Percentiles rank a stretch among this genome's conserved stretches.
Evolutionary conservation across 2,797 vertebrate genomes (phyloP).

Genomic region (Harpagifer antarcticus): DNA sequence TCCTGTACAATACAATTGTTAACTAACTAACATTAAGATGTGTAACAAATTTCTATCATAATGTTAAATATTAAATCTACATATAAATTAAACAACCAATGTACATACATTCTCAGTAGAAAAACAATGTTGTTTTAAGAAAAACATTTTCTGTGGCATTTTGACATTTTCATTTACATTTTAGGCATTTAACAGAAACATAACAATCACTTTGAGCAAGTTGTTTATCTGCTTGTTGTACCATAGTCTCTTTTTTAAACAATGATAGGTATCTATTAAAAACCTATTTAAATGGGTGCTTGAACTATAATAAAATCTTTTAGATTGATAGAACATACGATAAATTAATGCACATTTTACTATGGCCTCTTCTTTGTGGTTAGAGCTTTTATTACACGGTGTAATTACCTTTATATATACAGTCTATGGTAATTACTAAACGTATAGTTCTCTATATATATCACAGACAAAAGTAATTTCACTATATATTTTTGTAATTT

Average conservation of each 20-base stretch:
- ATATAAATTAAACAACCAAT: slow-evolving; percentile 78
- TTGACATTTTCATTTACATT: slow-evolving; percentile 58
- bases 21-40: slow-evolving; percentile 27
- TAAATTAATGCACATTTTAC: slow-evolving; percentile 33
- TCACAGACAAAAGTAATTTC: slow-evolving; percentile 28
- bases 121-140: slow-evolving; percentile 29
- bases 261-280: slow-evolving; percentile 37
- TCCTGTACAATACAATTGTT: slow-evolving; percentile 54
- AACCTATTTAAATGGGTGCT: slow-evolving; percentile 23
- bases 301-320: slow-evolving; percentile 32
- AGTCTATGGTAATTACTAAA: slow-evolving; percentile 64
- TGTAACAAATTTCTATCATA: slow-evolving; percentile 14
- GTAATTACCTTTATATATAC: slow-evolving; percentile 42
- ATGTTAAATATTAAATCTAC: slow-evolving; percentile 70
- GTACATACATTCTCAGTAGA: slow-evolving; percentile 62
- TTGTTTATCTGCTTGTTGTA: slow-evolving; percentile 68
- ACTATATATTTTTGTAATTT: slow-evolving; percentile 11
- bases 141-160: slow-evolving; percentile 42
- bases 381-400: slow-evolving; percentile 43
- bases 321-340: slow-evolving; percentile 10
- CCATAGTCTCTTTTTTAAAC: slow-evolving; percentile 63
- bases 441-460: slow-evolving; percentile 82
- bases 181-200: slow-evolving; percentile 41
- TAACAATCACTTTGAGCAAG: slow-evolving; percentile 33
- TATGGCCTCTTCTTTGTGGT: slow-evolving; percentile 23